Conservation (phyloP, 2,797 vertebrate genomes). For the Neosalanx taihuensis region DNA sequence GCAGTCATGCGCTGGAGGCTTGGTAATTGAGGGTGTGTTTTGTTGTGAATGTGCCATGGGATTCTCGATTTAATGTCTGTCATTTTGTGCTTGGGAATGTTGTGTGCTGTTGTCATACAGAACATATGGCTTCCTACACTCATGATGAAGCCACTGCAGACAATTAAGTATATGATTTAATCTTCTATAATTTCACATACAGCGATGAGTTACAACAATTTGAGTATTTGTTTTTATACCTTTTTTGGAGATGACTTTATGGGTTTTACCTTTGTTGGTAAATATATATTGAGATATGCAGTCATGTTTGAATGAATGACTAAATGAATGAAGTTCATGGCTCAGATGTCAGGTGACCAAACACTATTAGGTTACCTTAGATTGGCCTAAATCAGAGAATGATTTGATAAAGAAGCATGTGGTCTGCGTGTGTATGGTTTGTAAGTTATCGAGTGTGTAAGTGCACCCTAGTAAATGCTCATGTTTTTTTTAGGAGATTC, state of each 20-base stretch:
- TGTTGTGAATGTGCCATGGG: neutral
- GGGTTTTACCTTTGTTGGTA: neutral
- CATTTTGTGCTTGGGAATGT: too few species aligned
- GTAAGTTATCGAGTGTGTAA: neutral
- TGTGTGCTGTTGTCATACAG: neutral
- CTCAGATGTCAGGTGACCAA: neutral
- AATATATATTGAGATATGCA: neutral
- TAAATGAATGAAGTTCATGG: neutral
- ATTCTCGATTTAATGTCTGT: neutral
- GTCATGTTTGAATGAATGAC: neutral
- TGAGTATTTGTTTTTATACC: too few species aligned
- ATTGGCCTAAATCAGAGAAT: slow-evolving; percentile 18
- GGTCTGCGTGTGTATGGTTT: neutral
- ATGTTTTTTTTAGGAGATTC: neutral
- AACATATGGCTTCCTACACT: too few species aligned
- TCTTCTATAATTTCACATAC: neutral
- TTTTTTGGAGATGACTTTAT: too few species aligned
- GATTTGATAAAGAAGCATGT: slow-evolving; percentile 24
- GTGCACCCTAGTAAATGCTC: neutral
- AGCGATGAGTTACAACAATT: neutral
- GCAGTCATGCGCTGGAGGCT: neutral
- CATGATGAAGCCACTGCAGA: too few species aligned
- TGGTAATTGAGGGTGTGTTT: neutral
- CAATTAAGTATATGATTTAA: neutral
- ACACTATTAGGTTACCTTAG: slow-evolving; percentile 13